Percentiles rank a stretch among this genome's conserved stretches.
Conservation (phyloP, 2,888 invertebrate genomes). For the Hermaeophaga mercurialis region DNA sequence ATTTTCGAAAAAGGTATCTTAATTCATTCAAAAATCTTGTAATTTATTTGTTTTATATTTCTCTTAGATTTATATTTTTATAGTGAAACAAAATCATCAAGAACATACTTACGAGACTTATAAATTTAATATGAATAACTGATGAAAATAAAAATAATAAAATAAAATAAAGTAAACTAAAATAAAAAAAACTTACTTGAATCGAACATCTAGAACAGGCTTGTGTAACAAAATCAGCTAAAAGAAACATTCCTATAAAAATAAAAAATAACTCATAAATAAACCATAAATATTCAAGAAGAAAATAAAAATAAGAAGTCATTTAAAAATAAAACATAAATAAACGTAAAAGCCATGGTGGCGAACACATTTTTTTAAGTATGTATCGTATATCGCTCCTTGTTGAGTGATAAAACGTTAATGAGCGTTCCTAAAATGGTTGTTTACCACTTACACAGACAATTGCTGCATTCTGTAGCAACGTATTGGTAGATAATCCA, state of each 20-base stretch:
- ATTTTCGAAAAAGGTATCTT: no score
- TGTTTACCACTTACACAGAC: slow-evolving; percentile 65
- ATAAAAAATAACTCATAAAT: slow-evolving; percentile 56
- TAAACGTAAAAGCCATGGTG: slow-evolving; percentile 29
- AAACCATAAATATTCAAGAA: slow-evolving; percentile 50
- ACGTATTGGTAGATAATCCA: slow-evolving; percentile 75
- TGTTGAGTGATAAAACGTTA: background rate
- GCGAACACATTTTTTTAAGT: slow-evolving; percentile 14
- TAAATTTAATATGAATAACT: no score
- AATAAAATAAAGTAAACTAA: slow-evolving; percentile 50
- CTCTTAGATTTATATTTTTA: no score
- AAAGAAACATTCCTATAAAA: slow-evolving; percentile 50
- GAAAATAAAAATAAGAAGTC: slow-evolving; percentile 47
- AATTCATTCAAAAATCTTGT: no score
- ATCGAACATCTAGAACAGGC: slow-evolving; percentile 58
- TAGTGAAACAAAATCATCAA: no score
- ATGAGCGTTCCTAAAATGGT: slow-evolving; percentile 1
- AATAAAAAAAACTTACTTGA: slow-evolving; percentile 62
- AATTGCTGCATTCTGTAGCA: slow-evolving; percentile 69
- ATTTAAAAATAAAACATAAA: slow-evolving; percentile 40
- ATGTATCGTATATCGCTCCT: slow-evolving; percentile 1
- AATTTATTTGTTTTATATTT: no score
- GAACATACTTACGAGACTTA: no score
- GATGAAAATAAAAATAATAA: slow-evolving; percentile 13
- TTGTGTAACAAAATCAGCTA: slow-evolving; percentile 35